Evolutionary conservation across 2,888 invertebrate genomes (phyloP).

Genomic region (Ariolimax columbianus): DNA sequence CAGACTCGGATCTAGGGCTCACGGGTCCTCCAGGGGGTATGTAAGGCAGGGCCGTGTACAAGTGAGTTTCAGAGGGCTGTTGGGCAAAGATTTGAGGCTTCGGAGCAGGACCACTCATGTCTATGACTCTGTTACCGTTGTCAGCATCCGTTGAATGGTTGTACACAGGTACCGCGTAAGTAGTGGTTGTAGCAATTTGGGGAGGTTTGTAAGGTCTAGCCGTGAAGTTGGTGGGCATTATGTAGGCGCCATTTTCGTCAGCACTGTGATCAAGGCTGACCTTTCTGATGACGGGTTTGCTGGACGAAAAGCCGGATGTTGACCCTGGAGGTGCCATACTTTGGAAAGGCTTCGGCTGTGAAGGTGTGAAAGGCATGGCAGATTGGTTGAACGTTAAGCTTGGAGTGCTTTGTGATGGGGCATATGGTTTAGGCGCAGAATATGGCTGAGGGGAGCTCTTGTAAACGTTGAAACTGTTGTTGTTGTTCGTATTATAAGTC

Average conservation of each 20-base stretch:
- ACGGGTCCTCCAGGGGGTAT: slow-evolving; percentile 16
- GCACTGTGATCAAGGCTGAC: slow-evolving; percentile 46
- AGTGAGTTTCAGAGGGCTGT: slow-evolving; percentile 19
- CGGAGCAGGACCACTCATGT: neutral
- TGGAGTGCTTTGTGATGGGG: slow-evolving; percentile 12
- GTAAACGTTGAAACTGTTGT: slow-evolving; percentile 30
- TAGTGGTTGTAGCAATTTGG: neutral
- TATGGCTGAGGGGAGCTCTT: slow-evolving; percentile 44
- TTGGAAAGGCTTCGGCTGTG: slow-evolving; percentile 5
- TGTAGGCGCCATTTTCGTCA: neutral
- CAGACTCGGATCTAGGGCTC: slow-evolving; percentile 24
- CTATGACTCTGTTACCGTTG: slow-evolving; percentile 14
- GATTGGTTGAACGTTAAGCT: slow-evolving; percentile 1
- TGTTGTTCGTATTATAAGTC: slow-evolving; percentile 37
- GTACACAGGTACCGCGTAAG: neutral
- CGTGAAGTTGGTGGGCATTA: slow-evolving; percentile 14
- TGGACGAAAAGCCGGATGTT: neutral
- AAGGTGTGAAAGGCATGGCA: neutral
- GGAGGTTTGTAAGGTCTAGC: slow-evolving; percentile 41
- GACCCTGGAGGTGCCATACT: slow-evolving; percentile 17
- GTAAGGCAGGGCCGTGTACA: slow-evolving; percentile 44
- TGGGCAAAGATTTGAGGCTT: slow-evolving; percentile 32
- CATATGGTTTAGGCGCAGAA: slow-evolving; percentile 41
- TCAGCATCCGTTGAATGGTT: neutral
- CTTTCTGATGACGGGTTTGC: slow-evolving; percentile 7